Conservation (phyloP, 2,888 invertebrate genomes). For the Cryptus armator region DNA sequence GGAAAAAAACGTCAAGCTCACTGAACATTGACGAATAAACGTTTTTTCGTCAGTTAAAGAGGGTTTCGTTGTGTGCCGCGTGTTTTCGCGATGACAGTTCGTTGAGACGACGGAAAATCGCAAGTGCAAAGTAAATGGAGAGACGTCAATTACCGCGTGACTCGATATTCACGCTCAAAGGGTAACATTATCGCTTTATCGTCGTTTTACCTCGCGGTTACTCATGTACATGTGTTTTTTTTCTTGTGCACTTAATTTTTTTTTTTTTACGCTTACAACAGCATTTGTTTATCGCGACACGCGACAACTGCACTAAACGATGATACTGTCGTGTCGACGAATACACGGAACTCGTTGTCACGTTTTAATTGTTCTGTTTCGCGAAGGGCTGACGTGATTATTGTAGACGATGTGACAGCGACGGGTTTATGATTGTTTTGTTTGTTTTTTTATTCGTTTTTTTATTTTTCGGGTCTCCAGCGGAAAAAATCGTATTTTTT, state of each 20-base stretch:
- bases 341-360: not conserved
- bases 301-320: not conserved
- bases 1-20: too few species aligned
- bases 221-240: not conserved
- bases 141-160: conserved; percentile 72
- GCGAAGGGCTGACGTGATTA: too few species aligned
- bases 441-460: too few species aligned
- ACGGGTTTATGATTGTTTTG: too few species aligned
- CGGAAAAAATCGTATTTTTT: too few species aligned
- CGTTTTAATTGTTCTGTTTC: not conserved
- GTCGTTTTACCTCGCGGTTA: not conserved
- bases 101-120: conserved; percentile 49
- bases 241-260: not conserved
- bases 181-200: conserved; percentile 59
- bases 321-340: not conserved
- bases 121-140: conserved; percentile 74
- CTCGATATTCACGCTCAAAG: conserved; percentile 69
- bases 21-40: too few species aligned
- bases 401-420: too few species aligned
- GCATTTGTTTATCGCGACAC: not conserved
- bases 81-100: conserved; percentile 6
- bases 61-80: too few species aligned
- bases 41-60: too few species aligned
- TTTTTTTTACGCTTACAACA: not conserved
- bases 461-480: too few species aligned